Base-by-base conservation (phyloP, 2,888 invertebrate species). In the Eupithecia vulgata region DNA sequence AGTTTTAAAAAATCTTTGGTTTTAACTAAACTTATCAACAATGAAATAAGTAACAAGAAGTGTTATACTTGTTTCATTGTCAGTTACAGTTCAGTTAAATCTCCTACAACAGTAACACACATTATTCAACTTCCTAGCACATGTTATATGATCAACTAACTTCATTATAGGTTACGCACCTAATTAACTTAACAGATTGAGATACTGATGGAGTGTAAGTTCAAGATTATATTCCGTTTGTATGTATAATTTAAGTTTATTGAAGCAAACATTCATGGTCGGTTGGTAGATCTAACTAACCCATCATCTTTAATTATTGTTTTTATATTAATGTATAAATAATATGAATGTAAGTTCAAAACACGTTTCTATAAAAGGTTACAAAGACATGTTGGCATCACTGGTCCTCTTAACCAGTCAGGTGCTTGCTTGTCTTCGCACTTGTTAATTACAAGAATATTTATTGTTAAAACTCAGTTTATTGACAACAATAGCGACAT, bases 101-200 rank as follows among this genome's bases (percentile, higher is more conserved):
- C 30, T 0, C 5, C 1, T 30, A 30, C 59, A 30, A 30, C 1
- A 21, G 61, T 17, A 34, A 61, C 30, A 1, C n/a, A 5, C 15
- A 0, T 59, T 59, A 15, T 34, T 17, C 7, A 17, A 30, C 13
- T 30, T 42, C 65, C 65, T 42, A 25, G 35, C 76, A 73, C 70
- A 73, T 74, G 76, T 67, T 69, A 45, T 45, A 52, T 10, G 5
- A 71, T 57, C 40, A 66, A 66, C 70, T 72, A 70, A 71, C 59
- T 66, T 45, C 67, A 71, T 75, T 48, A 70, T 59, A 72, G 68
- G 69, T 67, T 71, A 70, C 57, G 74, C 70, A 74, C 74, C 64
- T 75, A 67, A 76, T 77, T 67, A 76, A 62, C 52, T 64, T 71
- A 68, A 73, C 76, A 70, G 76, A 76, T 72, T 69, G 59, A 65